Evolutionary conservation across 35 echinoderm and acorn worm genomes (phyloP).

Genomic region (Patiria miniata): DNA sequence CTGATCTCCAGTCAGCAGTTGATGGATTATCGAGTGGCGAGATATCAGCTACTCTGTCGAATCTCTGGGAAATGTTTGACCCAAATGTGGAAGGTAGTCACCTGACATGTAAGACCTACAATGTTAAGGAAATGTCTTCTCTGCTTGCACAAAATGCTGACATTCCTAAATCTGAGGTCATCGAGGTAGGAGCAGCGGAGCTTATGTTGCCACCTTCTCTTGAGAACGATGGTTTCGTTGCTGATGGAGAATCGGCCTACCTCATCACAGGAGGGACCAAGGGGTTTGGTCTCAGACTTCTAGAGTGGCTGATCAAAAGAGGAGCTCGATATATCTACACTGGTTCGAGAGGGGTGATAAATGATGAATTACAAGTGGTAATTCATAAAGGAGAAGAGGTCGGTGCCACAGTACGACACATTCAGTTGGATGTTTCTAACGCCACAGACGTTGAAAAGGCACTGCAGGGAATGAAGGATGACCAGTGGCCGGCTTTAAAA

Average conservation of each 20-base stretch:
- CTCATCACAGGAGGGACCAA: conserved; percentile 75
- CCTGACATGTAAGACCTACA: background rate
- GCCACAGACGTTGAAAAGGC: background rate
- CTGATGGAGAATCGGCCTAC: conserved; percentile 40
- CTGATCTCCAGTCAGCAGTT: background rate
- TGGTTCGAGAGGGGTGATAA: conserved; percentile 23
- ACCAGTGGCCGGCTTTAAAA: conserved; percentile 1
- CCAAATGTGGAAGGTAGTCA: background rate
- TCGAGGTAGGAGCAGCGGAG: background rate
- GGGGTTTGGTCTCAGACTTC: conserved; percentile 57
- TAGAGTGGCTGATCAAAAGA: conserved; percentile 45
- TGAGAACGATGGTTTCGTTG: conserved; percentile 18
- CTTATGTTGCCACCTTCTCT: conserved; percentile 3
- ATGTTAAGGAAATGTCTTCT: background rate
- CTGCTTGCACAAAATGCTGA: background rate
- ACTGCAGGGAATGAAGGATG: conserved; percentile 25
- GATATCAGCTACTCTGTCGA: background rate
- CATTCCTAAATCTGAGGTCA: background rate
- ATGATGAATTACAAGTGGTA: background rate
- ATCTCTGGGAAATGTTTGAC: conserved; percentile 29
- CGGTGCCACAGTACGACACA: background rate
- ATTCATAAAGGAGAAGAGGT: background rate
- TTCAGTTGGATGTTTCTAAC: conserved; percentile 23
- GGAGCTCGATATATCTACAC: conserved; percentile 55
- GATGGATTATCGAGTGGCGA: conserved; percentile 3